phyloP scores from a whole-genome alignment of 1,140 invertebrate genomes.

The Danaus plexippus region DNA sequence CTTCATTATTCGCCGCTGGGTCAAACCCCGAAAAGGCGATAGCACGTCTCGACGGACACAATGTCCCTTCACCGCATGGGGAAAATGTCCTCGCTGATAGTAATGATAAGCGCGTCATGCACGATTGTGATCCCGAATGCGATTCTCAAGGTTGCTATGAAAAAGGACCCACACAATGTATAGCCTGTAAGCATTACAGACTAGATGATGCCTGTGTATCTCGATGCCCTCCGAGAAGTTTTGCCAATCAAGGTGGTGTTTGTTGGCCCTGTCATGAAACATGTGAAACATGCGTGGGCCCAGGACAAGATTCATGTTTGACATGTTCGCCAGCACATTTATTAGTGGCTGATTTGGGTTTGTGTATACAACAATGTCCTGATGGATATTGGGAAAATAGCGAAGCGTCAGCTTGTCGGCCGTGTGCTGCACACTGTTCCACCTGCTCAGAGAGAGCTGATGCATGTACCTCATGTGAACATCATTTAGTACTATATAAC shows the following conservation, averaged over 20 bases:
- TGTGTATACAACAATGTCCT: conserved; percentile 86
- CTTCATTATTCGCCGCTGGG: conserved; percentile 77
- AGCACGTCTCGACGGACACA: conserved; percentile 57
- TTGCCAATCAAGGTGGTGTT: conserved; percentile 81
- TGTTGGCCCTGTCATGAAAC: conserved; percentile 88
- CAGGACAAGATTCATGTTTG: conserved; percentile 85
- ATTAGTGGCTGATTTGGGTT: conserved; percentile 81
- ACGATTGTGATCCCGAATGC: conserved; percentile 82
- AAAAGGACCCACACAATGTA: conserved; percentile 83
- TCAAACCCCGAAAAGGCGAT: conserved; percentile 78
- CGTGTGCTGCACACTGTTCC: conserved; percentile 81
- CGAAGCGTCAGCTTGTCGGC: conserved; percentile 81
- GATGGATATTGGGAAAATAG: conserved; percentile 85
- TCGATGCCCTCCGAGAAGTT: conserved; percentile 84
- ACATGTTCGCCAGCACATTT: conserved; percentile 85
- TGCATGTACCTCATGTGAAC: conserved; percentile 84
- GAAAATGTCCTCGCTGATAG: conserved; percentile 65
- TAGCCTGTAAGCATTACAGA: conserved; percentile 83
- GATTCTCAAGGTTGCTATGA: conserved; percentile 85
- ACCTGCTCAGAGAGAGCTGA: conserved; percentile 85
- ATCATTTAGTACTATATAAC: conserved; percentile 83
- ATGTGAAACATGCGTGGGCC: conserved; percentile 85
- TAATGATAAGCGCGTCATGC: conserved; percentile 73
- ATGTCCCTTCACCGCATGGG: conserved; percentile 68
- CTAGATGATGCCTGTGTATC: conserved; percentile 86